Evolutionary conservation across 2,797 vertebrate genomes (phyloP), one percentile per base, ranked within the genome.

Genomic region (Catamblyrhynchus diadema): DNA sequence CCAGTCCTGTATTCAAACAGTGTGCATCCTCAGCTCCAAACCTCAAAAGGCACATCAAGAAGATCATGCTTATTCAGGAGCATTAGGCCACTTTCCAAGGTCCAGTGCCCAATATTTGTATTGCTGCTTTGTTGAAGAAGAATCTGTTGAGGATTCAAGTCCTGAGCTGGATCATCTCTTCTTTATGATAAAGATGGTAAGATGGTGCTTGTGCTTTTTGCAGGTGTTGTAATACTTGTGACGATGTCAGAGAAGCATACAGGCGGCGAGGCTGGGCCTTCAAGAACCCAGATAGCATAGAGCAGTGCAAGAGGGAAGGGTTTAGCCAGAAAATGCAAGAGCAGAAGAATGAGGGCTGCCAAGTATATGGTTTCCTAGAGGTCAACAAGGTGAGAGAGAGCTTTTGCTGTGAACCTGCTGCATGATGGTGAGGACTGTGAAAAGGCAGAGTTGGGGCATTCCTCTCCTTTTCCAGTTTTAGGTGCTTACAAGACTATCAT

Each of bases 241-340:
- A 99, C 11, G 99, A 99, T n/a, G 99, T 99, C 77, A 98, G 99
- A 10, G 99, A 99, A 97, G 99, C 99, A 0, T 99, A 99, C 89
- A 98, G 99, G 73, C 98, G 99, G 15, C 98, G 99, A 50, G 99
- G 99, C 94, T 99, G 99, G 99, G 99, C 99, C 7, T 99, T 99
- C 92, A 99, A 99, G 96, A 99, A 97, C n/a, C 99, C 99, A 0
- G 99, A 99, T 94, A 99, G 98, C 72, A 99, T 99, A 42, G 99
- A 99, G 94, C 99, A 99, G 97, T 99, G 99, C 94, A 99, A 98
- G 95, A 98, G 99, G 81, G 99, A 99, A 93, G 99, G 99, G 23
- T 99, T 99, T 97, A 99, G 99, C 50, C 99, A 99, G 97, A 99
- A 98, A 98, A 99, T 99, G 99, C 99, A 99, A 97, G 99, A 99